A percentile compares a stretch with the other conserved stretches of the same genome.
Conservation (phyloP, 2,888 invertebrate species). For the Coleophora deauratella region DNA sequence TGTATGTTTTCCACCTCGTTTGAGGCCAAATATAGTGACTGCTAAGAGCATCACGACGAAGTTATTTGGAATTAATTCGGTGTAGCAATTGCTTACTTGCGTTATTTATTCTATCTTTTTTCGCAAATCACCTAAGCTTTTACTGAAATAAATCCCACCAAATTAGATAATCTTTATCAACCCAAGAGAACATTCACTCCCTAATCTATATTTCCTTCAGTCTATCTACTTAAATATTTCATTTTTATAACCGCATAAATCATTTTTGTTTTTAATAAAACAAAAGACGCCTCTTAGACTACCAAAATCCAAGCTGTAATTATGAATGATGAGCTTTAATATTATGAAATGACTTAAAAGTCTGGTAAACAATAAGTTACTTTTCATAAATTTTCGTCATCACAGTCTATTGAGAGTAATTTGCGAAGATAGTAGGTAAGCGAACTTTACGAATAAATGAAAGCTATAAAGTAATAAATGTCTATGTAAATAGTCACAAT, state of each 20-base stretch:
- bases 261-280: slow-evolving; percentile 22
- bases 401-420: slow-evolving; percentile 33
- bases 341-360: slow-evolving; percentile 33
- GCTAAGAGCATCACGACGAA: no score
- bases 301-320: slow-evolving; percentile 24
- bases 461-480: slow-evolving; percentile 32
- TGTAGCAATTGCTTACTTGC: no score
- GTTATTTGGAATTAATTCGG: no score
- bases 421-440: no score
- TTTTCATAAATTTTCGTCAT: slow-evolving; percentile 32
- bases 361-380: slow-evolving; percentile 38
- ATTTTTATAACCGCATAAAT: slow-evolving; percentile 9
- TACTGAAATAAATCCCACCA: no score
- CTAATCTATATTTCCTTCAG: slow-evolving; percentile 5
- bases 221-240: no score
- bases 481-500: no score
- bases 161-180: no score
- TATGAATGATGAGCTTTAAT: slow-evolving; percentile 37
- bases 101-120: no score
- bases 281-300: slow-evolving; percentile 19
- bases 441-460: slow-evolving; percentile 33
- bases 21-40: no score
- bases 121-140: no score
- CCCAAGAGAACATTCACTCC: neutral
- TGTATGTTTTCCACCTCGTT: no score